Percentiles rank a stretch among this genome's conserved stretches.
Conservation (phyloP, 37 sponge, comb jelly and placozoan genomes). For the Ianthella basta region DNA sequence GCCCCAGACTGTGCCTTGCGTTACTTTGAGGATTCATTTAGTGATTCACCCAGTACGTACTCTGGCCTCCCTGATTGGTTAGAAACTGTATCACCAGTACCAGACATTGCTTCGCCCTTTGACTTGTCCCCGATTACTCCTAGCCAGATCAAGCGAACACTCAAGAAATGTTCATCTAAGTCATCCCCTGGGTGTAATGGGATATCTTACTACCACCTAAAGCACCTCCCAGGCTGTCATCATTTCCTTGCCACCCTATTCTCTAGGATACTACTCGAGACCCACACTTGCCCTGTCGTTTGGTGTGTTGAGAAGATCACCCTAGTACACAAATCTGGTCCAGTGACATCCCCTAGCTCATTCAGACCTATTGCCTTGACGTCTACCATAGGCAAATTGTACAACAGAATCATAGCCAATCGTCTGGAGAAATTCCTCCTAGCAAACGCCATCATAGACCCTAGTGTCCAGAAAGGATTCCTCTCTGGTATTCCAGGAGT, state of each 20-base stretch:
- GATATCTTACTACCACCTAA: slow-evolving; percentile 46
- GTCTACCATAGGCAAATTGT: slow-evolving; percentile 3
- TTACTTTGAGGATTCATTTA: background rate
- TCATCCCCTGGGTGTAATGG: slow-evolving; percentile 42
- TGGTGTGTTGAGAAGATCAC: slow-evolving; percentile 40
- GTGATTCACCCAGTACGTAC: background rate
- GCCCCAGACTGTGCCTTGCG: background rate
- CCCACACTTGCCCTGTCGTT: slow-evolving; percentile 27
- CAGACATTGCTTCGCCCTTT: background rate
- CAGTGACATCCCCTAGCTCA: background rate
- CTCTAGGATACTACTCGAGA: slow-evolving; percentile 44
- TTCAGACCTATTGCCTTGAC: slow-evolving; percentile 22
- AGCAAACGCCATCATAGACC: background rate
- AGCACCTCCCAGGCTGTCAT: slow-evolving; percentile 32
- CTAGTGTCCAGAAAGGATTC: slow-evolving; percentile 32
- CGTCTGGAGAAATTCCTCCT: slow-evolving; percentile 25
- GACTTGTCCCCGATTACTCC: slow-evolving; percentile 23
- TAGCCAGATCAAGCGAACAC: background rate
- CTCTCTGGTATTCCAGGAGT: slow-evolving; percentile 7
- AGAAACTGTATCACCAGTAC: background rate
- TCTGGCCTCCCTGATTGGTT: background rate
- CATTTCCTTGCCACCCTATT: slow-evolving; percentile 54
- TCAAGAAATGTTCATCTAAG: slow-evolving; percentile 9
- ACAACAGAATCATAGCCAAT: slow-evolving; percentile 24
- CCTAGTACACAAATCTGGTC: background rate